phyloP scores from a whole-genome alignment of 30 jellyfish, hydroid and myxozoan genomes.

The Aurelia sp. region DNA sequence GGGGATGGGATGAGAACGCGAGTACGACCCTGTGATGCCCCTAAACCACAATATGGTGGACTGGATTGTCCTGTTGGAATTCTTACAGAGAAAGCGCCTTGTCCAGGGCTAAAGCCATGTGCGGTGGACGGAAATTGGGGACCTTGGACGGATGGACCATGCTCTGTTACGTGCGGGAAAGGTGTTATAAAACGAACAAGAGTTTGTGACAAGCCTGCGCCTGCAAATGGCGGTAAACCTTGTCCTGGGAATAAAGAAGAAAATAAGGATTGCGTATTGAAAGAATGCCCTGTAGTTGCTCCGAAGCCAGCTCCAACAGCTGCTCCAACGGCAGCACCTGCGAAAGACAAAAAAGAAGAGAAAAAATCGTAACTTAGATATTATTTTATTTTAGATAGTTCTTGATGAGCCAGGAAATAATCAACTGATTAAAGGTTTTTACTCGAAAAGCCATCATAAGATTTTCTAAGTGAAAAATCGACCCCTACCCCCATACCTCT shows the following conservation, averaged over 20 bases:
- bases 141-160: constrained; percentile 10
- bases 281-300: constrained; percentile 45
- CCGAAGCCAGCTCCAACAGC: neutral
- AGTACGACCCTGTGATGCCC: constrained; percentile 39
- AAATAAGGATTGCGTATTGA: constrained; percentile 9
- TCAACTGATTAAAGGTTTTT: neutral
- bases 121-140: constrained; percentile 57
- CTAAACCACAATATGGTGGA: constrained; percentile 56
- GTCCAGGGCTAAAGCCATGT: constrained; percentile 22
- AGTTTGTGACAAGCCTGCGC: constrained; percentile 53
- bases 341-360: neutral
- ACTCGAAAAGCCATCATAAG: too few species aligned
- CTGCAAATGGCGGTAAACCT: constrained; percentile 52
- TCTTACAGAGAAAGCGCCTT: constrained; percentile 4
- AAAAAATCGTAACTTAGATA: too few species aligned
- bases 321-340: neutral
- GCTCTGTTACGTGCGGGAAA: constrained; percentile 66
- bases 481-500: too few species aligned
- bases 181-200: constrained; percentile 39
- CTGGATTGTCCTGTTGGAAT: neutral
- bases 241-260: constrained; percentile 58
- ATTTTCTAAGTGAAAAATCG: too few species aligned
- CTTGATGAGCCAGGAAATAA: neutral
- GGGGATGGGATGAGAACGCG: constrained; percentile 32
- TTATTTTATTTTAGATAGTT: too few species aligned